Conservation (phyloP, 2,888 invertebrate species). For the Helobdella robusta region DNA sequence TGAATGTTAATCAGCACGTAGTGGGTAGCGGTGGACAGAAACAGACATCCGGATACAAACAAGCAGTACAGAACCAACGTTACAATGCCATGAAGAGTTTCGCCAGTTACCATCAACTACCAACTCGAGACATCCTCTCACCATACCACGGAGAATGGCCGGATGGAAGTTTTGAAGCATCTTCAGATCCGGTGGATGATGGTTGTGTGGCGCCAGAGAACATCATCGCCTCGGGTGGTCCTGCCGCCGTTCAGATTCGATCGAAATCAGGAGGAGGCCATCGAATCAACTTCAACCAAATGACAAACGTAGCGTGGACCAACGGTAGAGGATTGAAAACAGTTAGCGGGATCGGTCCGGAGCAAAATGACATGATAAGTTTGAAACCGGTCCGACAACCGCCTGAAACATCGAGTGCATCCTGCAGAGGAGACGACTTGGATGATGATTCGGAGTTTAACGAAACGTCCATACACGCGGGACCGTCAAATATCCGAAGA, state of each 20-base stretch:
- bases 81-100: conserved; percentile 24
- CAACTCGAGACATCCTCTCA: conserved; percentile 19
- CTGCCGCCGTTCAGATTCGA: not conserved
- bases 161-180: conserved; percentile 27
- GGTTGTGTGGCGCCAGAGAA: conserved; percentile 13
- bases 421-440: conserved; percentile 15
- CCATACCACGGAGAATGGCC: conserved; percentile 30
- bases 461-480: conserved; percentile 5
- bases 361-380: not conserved
- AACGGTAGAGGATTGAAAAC: not conserved
- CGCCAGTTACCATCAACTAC: conserved; percentile 29
- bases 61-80: conserved; percentile 7
- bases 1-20: not conserved
- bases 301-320: conserved; percentile 6
- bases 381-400: not conserved
- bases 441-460: conserved; percentile 15
- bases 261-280: not conserved
- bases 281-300: conserved; percentile 9
- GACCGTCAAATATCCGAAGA: not conserved
- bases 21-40: not conserved
- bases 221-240: conserved; percentile 19
- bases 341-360: not conserved
- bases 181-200: conserved; percentile 26
- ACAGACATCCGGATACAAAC: not conserved
- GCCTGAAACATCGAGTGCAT: conserved; percentile 12